phyloP scores from a whole-genome alignment of 2,888 invertebrate genomes.

The Zygogramma bicolorata region DNA sequence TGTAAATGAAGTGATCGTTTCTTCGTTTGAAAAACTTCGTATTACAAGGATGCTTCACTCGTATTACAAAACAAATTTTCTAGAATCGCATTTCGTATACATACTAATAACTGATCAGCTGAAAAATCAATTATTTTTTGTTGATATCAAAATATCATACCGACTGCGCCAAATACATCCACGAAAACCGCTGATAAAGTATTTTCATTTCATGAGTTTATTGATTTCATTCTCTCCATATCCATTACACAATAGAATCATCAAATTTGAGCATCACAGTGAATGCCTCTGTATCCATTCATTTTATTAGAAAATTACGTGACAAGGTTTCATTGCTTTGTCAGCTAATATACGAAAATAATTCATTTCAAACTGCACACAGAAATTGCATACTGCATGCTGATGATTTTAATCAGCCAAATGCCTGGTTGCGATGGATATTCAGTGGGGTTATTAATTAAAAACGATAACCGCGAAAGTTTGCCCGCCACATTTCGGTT shows the following conservation, averaged over 20 bases:
- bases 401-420: constrained; percentile 7
- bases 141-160: not conserved
- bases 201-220: not conserved
- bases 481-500: not conserved
- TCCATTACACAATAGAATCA: not conserved
- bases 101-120: too few species aligned
- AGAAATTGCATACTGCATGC: constrained; percentile 1
- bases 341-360: constrained; percentile 25
- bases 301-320: constrained; percentile 6
- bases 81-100: too few species aligned
- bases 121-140: too few species aligned
- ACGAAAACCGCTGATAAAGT: too few species aligned
- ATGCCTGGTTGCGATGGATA: not conserved
- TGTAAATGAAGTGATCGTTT: too few species aligned
- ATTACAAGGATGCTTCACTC: too few species aligned
- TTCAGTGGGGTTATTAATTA: not conserved
- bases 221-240: not conserved
- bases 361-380: constrained; percentile 16
- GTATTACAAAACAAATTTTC: too few species aligned
- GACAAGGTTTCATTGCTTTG: constrained; percentile 22
- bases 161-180: not conserved
- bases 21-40: too few species aligned
- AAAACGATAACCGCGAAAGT: constrained; percentile 2
- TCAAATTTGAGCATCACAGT: not conserved
- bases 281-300: not conserved